Base-by-base conservation (phyloP, 1,140 invertebrate species). In the Drosophila equinoxialis region DNA sequence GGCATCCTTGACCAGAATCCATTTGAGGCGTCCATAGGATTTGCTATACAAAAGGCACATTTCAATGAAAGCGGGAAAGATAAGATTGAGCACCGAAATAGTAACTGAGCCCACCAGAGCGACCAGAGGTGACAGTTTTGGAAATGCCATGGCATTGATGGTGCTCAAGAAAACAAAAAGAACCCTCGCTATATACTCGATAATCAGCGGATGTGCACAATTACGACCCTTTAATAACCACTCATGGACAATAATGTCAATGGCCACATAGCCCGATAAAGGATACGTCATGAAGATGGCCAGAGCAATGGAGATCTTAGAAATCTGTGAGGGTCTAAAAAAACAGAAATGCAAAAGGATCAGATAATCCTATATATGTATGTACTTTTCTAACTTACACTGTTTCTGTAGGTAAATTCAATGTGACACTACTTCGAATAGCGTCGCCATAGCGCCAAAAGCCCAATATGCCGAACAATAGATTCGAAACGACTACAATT, bases 71-170 rank as follows among this genome's bases (percentile, higher is more conserved):
- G 72, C 68, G 1, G 81, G 81, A 14, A 79, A 84, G 23, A 84
- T 51, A 1, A 84, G 20, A 54, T 84, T 84, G 13, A 84, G 64
- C 45, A 80, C 13, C 33, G 81, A 77, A 7, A 84, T 68, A 20
- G 77, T 45, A 2, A 84, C 58, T 0, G 81, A 67, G 0, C 81
- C 81, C 2, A 77, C 17, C 8, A 84, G 35, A 5, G 66, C 37
- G 13, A 83, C 1, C 0, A 79, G 45, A 0, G 81, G 77, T 7
- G 74, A 45, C 10, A 83, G n/a, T 42, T 77, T 62, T 2, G 81
- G 58, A 8, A 76, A 76, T 6, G 64, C 69, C 6, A 77, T 8
- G 3, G 51, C 81, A 54, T 68, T 84, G 1, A 70, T 1, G 1
- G 81, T 84, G 20, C 10, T 17, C 2, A 84, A 0, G 0, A 84